Evolutionary conservation across 2,888 invertebrate genomes (phyloP).

Genomic region (Herminia tarsipennalis): DNA sequence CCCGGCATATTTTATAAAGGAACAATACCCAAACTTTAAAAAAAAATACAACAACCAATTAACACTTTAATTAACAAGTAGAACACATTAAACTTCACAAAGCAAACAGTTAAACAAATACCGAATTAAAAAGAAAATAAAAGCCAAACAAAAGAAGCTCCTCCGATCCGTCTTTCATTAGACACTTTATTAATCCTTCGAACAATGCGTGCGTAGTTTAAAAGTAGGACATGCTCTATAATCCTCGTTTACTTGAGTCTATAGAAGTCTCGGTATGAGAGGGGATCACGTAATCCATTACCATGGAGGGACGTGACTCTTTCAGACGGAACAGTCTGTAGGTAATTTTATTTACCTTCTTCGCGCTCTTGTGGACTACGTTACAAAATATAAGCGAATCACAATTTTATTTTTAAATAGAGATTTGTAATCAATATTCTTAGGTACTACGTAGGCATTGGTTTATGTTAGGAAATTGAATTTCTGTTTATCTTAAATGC

Average conservation of each 20-base stretch:
- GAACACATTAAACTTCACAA: neutral
- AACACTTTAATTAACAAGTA: neutral
- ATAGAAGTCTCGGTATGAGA: slow-evolving; percentile 44
- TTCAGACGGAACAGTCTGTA: slow-evolving; percentile 48
- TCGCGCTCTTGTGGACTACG: slow-evolving; percentile 16
- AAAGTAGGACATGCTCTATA: slow-evolving; percentile 47
- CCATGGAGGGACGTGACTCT: slow-evolving; percentile 66
- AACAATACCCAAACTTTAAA: too few species aligned
- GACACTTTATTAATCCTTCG: slow-evolving; percentile 37
- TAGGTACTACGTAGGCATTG: too few species aligned
- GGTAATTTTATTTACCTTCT: slow-evolving; percentile 69
- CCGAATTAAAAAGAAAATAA: slow-evolving; percentile 13
- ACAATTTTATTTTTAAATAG: neutral
- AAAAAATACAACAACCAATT: too few species aligned
- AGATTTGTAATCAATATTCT: too few species aligned
- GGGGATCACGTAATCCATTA: slow-evolving; percentile 78
- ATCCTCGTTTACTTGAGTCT: slow-evolving; percentile 40
- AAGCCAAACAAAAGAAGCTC: slow-evolving; percentile 21
- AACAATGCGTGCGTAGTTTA: slow-evolving; percentile 46
- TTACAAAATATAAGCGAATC: neutral
- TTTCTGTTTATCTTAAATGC: too few species aligned
- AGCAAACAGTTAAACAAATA: neutral
- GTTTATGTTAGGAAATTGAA: too few species aligned
- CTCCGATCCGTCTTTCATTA: slow-evolving; percentile 33
- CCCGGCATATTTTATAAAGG: too few species aligned